Evolutionary conservation across 2,888 invertebrate species (phyloP).

Genomic region (Oscheius sp.): DNA sequence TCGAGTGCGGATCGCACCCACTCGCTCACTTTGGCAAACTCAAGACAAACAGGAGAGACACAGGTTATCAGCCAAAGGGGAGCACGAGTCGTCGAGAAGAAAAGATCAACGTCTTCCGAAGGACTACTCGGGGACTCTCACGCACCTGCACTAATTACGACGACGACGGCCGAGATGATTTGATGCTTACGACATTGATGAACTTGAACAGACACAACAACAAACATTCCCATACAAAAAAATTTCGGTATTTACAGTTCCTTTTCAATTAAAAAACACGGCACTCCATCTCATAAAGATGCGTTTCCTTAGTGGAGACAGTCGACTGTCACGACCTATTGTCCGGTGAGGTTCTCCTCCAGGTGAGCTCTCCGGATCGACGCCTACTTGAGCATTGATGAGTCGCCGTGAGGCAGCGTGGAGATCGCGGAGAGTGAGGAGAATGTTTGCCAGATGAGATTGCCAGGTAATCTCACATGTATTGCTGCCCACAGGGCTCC

Average conservation of each 20-base stretch:
- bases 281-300: too few relatives aligned
- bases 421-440: conserved; percentile 14
- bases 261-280: too few relatives aligned
- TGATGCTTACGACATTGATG: too few relatives aligned
- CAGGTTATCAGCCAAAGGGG: conserved; percentile 17
- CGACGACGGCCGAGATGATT: too few relatives aligned
- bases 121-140: too few relatives aligned
- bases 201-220: too few relatives aligned
- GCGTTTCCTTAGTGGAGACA: too few relatives aligned
- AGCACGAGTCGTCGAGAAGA: not conserved
- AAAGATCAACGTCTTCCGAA: too few relatives aligned
- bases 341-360: not conserved
- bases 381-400: conserved; percentile 32
- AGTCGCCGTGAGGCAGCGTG: conserved; percentile 25
- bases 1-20: conserved; percentile 35
- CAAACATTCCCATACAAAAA: too few relatives aligned
- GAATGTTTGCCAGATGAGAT: conserved; percentile 36
- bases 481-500: conserved; percentile 26
- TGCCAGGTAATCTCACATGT: conserved; percentile 39
- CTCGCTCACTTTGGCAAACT: conserved; percentile 33
- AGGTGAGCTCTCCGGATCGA: conserved; percentile 22
- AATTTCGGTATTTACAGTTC: too few relatives aligned
- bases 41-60: conserved; percentile 24
- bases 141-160: too few relatives aligned
- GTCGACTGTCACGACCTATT: too few relatives aligned